Conservation (phyloP, 2,113 vertebrate genomes). For the Corapipo altera region DNA sequence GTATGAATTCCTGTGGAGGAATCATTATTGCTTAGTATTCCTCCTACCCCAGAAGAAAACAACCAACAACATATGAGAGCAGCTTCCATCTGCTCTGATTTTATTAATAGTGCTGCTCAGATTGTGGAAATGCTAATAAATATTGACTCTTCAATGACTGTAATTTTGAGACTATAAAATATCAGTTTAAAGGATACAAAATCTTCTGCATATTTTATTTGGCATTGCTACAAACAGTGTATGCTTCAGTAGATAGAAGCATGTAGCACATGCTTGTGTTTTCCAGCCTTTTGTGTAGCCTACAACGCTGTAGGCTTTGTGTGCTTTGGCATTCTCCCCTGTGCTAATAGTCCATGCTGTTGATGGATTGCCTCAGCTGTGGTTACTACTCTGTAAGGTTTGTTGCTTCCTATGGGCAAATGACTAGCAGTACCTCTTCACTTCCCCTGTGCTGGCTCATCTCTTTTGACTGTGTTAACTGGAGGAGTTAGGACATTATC, state of each 20-base stretch:
- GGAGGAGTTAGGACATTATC: background rate
- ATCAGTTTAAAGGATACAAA: background rate
- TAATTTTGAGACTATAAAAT: background rate
- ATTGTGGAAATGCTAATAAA: background rate
- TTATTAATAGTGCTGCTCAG: background rate
- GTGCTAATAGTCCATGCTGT: background rate
- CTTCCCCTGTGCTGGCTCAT: background rate
- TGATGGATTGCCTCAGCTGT: background rate
- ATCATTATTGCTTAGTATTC: background rate
- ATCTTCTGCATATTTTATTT: background rate
- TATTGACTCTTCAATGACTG: background rate
- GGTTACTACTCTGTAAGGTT: background rate
- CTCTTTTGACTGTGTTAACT: background rate
- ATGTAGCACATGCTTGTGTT: background rate
- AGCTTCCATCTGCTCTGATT: conserved; percentile 22
- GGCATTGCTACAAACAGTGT: background rate
- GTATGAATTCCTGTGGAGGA: background rate
- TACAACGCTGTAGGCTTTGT: background rate
- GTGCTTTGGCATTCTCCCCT: background rate
- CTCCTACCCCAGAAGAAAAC: background rate
- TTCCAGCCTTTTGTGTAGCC: background rate
- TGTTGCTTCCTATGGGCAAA: background rate
- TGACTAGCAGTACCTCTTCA: background rate
- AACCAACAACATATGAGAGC: background rate
- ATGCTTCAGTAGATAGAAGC: background rate